Percentiles rank a stretch among this genome's conserved stretches.
Evolutionary conservation across 2,888 invertebrate genomes (phyloP).

Genomic region (Campaea margaritaria): DNA sequence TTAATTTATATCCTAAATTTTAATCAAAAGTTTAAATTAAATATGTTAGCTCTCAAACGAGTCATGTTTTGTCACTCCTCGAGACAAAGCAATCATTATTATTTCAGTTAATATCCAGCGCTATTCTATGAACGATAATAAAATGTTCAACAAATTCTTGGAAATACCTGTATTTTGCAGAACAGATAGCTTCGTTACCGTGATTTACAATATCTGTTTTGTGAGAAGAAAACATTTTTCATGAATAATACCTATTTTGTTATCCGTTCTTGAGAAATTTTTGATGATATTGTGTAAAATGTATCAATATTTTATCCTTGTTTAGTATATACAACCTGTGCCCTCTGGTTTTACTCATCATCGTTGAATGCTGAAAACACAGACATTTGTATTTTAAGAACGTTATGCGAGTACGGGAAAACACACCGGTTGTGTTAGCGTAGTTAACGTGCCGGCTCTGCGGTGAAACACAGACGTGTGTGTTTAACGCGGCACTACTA

Average conservation of each 20-base stretch:
- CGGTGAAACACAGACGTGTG: too few species aligned
- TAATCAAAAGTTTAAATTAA: too few species aligned
- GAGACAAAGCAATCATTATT: background rate
- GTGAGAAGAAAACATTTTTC: constrained; percentile 44
- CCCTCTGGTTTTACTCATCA: too few species aligned
- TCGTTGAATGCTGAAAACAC: too few species aligned
- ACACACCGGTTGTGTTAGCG: too few species aligned
- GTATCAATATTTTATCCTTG: constrained; percentile 12
- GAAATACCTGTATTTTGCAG: constrained; percentile 47
- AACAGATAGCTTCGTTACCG: constrained; percentile 60
- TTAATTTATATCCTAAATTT: too few species aligned
- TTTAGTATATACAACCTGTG: background rate
- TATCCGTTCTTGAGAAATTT: constrained; percentile 11
- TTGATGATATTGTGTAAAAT: constrained; percentile 23
- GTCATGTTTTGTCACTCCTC: background rate
- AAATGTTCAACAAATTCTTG: constrained; percentile 38
- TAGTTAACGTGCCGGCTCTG: too few species aligned
- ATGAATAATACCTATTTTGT: constrained; percentile 35
- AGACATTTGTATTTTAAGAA: too few species aligned
- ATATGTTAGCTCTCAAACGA: too few species aligned
- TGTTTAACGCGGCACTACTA: too few species aligned
- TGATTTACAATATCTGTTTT: constrained; percentile 61
- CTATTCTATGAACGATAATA: constrained; percentile 29
- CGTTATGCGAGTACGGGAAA: too few species aligned
- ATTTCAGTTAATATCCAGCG: background rate